Evolutionary conservation across 2,888 invertebrate genomes (phyloP).

Genomic region (Drosophila leonis): DNA sequence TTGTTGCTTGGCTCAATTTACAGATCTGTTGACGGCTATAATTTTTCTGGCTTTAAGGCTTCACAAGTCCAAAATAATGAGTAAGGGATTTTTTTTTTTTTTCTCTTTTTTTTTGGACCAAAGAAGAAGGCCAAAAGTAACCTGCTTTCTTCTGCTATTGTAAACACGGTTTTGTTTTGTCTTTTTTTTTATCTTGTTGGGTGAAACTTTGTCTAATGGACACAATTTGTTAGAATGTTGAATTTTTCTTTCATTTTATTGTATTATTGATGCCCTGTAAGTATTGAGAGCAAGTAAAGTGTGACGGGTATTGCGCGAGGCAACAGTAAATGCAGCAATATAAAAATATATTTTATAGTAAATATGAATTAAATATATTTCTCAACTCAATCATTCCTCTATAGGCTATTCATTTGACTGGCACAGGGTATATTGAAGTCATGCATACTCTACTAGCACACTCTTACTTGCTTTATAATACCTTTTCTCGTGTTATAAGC

Average conservation of each 20-base stretch:
- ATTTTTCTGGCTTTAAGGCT: constrained; percentile 41
- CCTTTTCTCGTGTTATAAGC: constrained; percentile 6
- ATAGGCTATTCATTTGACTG: background rate
- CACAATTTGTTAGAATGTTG: constrained; percentile 64
- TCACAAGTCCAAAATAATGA: constrained; percentile 57
- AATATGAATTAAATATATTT: background rate
- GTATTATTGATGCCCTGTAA: background rate
- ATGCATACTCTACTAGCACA: background rate
- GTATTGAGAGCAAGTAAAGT: background rate
- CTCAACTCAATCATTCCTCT: background rate
- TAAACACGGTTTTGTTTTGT: constrained; percentile 13
- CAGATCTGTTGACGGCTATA: constrained; percentile 43
- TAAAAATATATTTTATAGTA: background rate
- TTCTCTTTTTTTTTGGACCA: constrained; percentile 24
- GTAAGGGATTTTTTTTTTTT: constrained; percentile 63
- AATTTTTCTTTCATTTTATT: constrained; percentile 36
- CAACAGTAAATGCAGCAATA: background rate
- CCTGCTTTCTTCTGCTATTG: constrained; percentile 59
- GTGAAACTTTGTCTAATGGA: constrained; percentile 65
- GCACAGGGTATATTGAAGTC: background rate
- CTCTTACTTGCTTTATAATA: background rate
- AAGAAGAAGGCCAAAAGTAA: constrained; percentile 51
- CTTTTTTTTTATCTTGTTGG: constrained; percentile 25
- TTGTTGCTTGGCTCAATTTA: constrained; percentile 33
- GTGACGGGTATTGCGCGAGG: background rate